Conservation (phyloP, 92 coral and sea anemone species). For the Palythoa grandis region DNA sequence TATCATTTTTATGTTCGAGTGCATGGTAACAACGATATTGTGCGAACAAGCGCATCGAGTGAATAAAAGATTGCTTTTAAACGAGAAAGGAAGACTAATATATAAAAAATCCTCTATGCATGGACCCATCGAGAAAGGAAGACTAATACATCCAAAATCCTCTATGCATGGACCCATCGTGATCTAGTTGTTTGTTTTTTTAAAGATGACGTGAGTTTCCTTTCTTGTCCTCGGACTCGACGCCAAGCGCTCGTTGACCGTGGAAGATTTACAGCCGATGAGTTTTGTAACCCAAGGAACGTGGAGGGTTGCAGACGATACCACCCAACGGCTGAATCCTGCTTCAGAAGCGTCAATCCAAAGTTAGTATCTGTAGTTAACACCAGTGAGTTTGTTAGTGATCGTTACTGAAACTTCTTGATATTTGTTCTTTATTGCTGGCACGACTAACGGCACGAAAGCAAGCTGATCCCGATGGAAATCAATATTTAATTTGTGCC, state of each 20-base stretch:
- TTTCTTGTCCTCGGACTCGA: conserved; percentile 46
- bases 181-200: not conserved
- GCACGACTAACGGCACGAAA: too few species aligned
- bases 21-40: too few species aligned
- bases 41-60: too few species aligned
- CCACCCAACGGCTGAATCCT: conserved; percentile 69
- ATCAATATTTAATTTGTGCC: too few species aligned
- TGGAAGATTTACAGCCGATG: conserved; percentile 48
- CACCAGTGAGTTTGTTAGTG: too few species aligned
- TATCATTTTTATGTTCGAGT: too few species aligned
- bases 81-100: not conserved
- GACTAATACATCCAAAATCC: not conserved
- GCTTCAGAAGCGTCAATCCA: conserved; percentile 70
- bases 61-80: not conserved
- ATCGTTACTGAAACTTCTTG: too few species aligned
- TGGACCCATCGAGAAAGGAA: not conserved
- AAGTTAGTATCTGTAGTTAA: conserved; percentile 47
- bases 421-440: too few species aligned
- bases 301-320: conserved; percentile 54
- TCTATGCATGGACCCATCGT: not conserved
- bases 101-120: not conserved
- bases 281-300: conserved; percentile 48
- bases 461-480: too few species aligned
- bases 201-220: conserved; percentile 8
- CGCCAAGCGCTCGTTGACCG: conserved; percentile 52